Percentiles rank a stretch among this genome's conserved stretches.
Evolutionary conservation across 37 sponge, comb jelly and placozoan species (phyloP).

Genomic region (Dysidea cf. avara): DNA sequence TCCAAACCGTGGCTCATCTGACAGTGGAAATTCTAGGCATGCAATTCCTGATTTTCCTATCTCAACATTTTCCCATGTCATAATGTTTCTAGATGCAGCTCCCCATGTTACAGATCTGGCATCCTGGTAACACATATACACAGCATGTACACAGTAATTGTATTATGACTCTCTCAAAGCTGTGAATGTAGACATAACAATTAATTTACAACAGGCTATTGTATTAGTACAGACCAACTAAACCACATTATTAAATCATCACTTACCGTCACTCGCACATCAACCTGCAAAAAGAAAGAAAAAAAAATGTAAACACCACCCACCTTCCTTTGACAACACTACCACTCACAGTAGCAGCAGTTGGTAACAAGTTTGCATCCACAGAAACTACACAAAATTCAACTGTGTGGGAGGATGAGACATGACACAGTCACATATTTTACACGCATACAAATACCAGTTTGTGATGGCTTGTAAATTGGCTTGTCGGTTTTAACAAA

Average conservation of each 20-base stretch:
- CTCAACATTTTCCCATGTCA: no score
- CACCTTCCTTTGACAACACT: background rate
- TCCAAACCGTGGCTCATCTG: constrained; percentile 57
- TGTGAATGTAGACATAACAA: no score
- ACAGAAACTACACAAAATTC: constrained; percentile 32
- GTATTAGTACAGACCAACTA: constrained; percentile 5
- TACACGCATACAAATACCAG: constrained; percentile 2
- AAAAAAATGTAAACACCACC: background rate
- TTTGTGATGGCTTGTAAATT: constrained; percentile 63
- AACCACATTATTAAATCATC: no score
- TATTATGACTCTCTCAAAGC: no score
- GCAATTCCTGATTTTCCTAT: constrained; percentile 4
- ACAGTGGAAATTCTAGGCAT: constrained; percentile 40
- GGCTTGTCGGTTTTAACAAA: constrained; percentile 67
- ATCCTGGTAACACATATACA: no score
- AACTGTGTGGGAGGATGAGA: background rate
- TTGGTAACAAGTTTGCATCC: constrained; percentile 32
- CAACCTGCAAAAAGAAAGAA: constrained; percentile 9
- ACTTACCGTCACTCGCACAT: constrained; percentile 26
- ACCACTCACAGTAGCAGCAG: constrained; percentile 20
- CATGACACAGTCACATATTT: background rate
- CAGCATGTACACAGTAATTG: no score
- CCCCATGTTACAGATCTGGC: no score
- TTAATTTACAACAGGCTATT: no score
- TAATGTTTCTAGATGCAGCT: no score